Base-by-base conservation (phyloP, 1,140 invertebrate species). In the Bombus superbus region DNA sequence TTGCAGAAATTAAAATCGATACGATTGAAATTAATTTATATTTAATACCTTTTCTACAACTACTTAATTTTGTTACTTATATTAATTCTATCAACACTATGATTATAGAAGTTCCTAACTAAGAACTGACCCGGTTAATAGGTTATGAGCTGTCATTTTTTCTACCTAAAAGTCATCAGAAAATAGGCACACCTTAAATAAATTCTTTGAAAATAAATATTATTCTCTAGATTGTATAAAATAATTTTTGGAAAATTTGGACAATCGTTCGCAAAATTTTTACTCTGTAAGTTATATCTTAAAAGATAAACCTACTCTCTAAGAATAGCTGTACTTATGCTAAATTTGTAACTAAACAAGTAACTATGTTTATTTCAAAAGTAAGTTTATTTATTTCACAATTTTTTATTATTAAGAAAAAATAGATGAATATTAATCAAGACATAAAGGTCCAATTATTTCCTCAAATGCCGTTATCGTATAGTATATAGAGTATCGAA, bases 361-460 rank as follows among this genome's bases (percentile, higher is more conserved):
- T 66, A 66, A 18, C 15, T 18, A n/a, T 15, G 15, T 38, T 38
- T 68, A 25, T 11, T 68, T 38, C 18, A 68, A 38, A 68, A 68
- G 1, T 35, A 25, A 68, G 3, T 32, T 32, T 32, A 32, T 32
- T 32, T 32, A 32, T 32, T 32, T 32, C 0, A 35, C 18, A 10
- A 38, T 66, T 66, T 35, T 66, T 53, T 53, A 53, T 53, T 38
- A 11, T 68, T 38, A 22, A 25, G 3, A 68, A 68, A 22, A 68
- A 25, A 25, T 22, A 68, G 1, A 25, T 10, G 13, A n/a, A 11
- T 3, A 57, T n/a, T 74, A 47, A 42, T 38, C 57, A 53, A 76
- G 40, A 76, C 59, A 53, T 15, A 40, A 47, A 32, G 8, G 1
- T 32, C 62, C 72, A 83, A 76, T 77, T 83, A 83, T 77, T 83